Evolutionary conservation across 2,113 vertebrate genomes (phyloP), one percentile per base, ranked within the genome.

Genomic region (Desmodus rotundus): DNA sequence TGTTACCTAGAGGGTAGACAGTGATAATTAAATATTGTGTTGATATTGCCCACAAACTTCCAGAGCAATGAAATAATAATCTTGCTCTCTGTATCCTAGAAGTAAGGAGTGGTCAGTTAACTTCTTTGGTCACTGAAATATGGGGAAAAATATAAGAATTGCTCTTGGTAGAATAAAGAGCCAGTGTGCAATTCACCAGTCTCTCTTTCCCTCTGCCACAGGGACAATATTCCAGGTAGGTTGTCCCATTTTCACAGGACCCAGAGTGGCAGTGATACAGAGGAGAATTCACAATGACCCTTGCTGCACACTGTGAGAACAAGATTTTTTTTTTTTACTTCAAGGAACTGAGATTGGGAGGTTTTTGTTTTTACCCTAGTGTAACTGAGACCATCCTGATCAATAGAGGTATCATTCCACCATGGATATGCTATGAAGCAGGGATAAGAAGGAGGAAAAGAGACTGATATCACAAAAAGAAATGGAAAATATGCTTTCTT

Each of bases 361-460:
- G 14, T 36, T 16, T 22, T 26, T 56, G 12, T 43, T 76, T 50
- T 22, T 7, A 76, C 6, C 14, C 8, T 2, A 33, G 3, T 4
- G 4, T 63, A 68, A 56, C 1, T 3, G 13, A 47, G 24, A 43
- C 31, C 4, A 81, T 16, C 7, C 11, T 14, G 17, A 82, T 10
- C 16, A 6, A 52, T 8, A 68, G 7, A 36, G 7, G 7, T 6
- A 19, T 14, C 3, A 7, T 3, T 28, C 38, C n/a, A 7, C 3
- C 22, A 50, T 2, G 19, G 20, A 6, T 45, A 11, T 33, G 10
- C 12, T 65, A 31, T 47, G 67, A 2, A 45, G 3, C 0, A 9
- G 2, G 8, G 4, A 15, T 8, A 58, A 45, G 14, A 36, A 83
- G 14, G 56, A 88, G 24, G 3, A 63, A 74, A 74, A 15, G 24